These are phyloP conservation scores for Thripadectes ignobilis DNA, from an alignment of 2,797 vertebrate species.

Conservation along the genomic window DNA sequence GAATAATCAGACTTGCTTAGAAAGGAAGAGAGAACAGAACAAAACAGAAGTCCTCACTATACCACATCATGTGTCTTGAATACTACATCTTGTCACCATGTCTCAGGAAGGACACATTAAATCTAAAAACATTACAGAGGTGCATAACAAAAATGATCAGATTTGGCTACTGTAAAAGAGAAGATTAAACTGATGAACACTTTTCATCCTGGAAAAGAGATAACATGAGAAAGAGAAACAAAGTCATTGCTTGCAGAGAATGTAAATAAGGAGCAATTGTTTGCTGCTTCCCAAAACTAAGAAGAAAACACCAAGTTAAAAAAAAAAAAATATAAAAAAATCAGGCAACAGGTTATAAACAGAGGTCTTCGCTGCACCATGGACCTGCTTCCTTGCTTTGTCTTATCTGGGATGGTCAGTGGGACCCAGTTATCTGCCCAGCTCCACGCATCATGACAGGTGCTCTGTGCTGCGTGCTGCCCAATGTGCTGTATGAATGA, in stretches of 20 bases:
- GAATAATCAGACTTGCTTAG: not conserved
- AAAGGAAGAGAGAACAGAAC: not conserved
- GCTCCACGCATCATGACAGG: not conserved
- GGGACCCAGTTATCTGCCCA: not conserved
- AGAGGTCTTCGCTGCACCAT: not conserved
- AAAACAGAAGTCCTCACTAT: not conserved
- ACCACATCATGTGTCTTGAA: not conserved
- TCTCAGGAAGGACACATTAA: not conserved
- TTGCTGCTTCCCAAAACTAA: not conserved
- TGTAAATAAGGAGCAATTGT: not conserved
- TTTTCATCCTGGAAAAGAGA: not conserved
- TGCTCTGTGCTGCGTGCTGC: not conserved
- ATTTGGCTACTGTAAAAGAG: not conserved
- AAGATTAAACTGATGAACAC: not conserved
- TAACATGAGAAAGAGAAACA: not conserved
- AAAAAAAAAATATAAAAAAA: not conserved
- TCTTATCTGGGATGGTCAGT: not conserved
- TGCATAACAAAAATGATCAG: not conserved
- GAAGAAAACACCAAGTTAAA: not conserved
- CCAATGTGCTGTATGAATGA: not conserved
- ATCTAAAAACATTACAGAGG: not conserved
- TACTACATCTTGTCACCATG: not conserved
- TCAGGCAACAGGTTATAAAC: not conserved
- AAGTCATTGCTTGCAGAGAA: not conserved
- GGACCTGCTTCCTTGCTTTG: not conserved